A percentile compares a stretch with the other conserved stretches of the same genome.
These are phyloP conservation scores for Cryptosula pallasiana DNA, from an alignment of 2,888 invertebrate species.

Conservation along the genomic window DNA sequence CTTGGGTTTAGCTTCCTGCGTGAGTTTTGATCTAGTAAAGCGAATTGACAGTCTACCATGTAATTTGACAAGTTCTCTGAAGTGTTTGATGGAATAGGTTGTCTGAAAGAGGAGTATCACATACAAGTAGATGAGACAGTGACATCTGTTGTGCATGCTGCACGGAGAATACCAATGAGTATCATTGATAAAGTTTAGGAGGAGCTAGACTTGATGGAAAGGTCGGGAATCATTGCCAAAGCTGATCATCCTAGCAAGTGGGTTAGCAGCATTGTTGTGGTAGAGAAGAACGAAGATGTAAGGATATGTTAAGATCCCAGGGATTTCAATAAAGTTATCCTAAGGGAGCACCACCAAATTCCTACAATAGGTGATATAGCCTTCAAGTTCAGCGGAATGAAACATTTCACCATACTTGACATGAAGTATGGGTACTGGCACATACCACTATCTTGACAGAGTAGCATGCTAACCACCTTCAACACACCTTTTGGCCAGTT, in stretches of 20 bases:
- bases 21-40: constrained; percentile 17
- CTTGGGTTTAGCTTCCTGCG: background rate
- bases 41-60: constrained; percentile 15
- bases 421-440: constrained; percentile 32
- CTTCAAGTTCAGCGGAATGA: constrained; percentile 28
- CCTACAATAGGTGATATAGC: background rate
- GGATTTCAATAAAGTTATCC: background rate
- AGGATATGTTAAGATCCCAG: background rate
- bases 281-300: background rate
- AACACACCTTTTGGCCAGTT: constrained; percentile 29
- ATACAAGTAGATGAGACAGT: constrained; percentile 4
- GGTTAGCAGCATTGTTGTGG: constrained; percentile 20
- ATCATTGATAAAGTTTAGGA: background rate
- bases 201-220: constrained; percentile 5
- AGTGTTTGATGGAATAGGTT: constrained; percentile 6
- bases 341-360: constrained; percentile 10
- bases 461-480: constrained; percentile 30
- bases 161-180: background rate
- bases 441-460: constrained; percentile 29
- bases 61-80: background rate
- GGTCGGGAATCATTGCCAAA: background rate
- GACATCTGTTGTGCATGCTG: background rate
- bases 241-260: constrained; percentile 4
- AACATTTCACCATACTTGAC: constrained; percentile 29
- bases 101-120: background rate